phyloP scores from a whole-genome alignment of 2,113 vertebrate species.

The Caretta caretta region DNA sequence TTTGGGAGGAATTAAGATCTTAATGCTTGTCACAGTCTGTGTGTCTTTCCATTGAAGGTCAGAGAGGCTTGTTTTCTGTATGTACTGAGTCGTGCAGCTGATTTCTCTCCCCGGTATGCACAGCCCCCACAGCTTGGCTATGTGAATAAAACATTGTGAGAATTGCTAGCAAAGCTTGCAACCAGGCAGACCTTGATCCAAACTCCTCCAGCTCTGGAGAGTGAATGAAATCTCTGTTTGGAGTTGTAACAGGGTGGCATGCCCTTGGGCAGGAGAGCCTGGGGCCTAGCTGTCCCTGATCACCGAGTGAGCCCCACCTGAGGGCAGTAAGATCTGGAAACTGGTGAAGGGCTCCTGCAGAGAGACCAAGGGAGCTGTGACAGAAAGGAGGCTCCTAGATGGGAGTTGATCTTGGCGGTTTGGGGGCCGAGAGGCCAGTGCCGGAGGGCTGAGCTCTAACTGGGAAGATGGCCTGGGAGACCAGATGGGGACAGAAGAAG shows the following conservation, averaged over 20 bases:
- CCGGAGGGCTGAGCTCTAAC: background rate
- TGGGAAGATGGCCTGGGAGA: background rate
- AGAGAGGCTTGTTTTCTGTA: background rate
- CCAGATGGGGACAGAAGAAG: background rate
- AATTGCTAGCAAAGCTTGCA: background rate
- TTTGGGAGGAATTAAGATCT: rapidly evolving
- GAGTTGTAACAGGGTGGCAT: background rate
- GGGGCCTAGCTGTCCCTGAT: background rate
- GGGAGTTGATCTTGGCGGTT: background rate
- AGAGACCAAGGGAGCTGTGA: background rate
- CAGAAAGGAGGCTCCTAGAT: background rate
- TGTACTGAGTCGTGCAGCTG: background rate
- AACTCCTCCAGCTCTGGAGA: background rate
- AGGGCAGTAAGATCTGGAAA: background rate
- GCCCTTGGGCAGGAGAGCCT: too few relatives aligned
- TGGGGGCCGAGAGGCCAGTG: too few relatives aligned
- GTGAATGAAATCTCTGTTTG: too few relatives aligned
- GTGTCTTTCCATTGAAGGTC: background rate
- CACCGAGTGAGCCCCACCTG: background rate
- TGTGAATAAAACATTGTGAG: rapidly evolving
- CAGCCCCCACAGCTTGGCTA: rapidly evolving
- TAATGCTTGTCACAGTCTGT: rapidly evolving
- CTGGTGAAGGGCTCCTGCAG: background rate
- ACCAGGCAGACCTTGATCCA: rapidly evolving
- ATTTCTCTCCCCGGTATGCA: background rate